Base-by-base conservation (phyloP, 2,797 vertebrate species). In the Fratercula arctica region DNA sequence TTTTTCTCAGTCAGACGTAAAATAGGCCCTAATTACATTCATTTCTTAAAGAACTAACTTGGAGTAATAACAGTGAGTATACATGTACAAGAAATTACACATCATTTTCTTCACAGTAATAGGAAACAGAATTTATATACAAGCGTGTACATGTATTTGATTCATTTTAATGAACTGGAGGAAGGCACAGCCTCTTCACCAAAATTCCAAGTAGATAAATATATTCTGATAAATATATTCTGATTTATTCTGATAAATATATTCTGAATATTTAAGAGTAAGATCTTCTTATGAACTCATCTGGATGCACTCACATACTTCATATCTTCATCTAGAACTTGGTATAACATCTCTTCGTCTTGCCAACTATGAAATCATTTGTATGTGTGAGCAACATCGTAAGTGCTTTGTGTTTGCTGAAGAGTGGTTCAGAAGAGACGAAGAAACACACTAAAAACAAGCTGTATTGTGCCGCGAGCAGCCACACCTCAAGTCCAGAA, bases 301-400 rank as follows among this genome's bases (percentile, higher is more conserved):
- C 15, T 88, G 73, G 15, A 35, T 74, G 67, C 10, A 70, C 25
- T 50, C 61, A 50, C 53, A 76, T 15, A 11, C 37, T 91, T 77
- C 16, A 13, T 77, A 39, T 68, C 39, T 77, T 94, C 11, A 5
- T 57, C 59, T 74, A 59, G 46, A 66, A 66, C 19, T 33, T 73
- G 29, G 39, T 76, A 3, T 6, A 46, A 41, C n/a, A 37, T 68
- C 46, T 19, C 33, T 78, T 66, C 1, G 1, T 5, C 7, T 60
- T 89, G 50, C 70, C 54, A 76, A 21, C 33, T 23, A 16, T 29
- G 5, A 69, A 43, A n/a, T 73, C 1, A 4, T 46, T 80, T 64
- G 60, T 25, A 16, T 33, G 19, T 46, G 45, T 0, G 0, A 81
- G 25, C 23, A 91, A 35, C 20, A 19, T 3, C 16, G 2, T 31